phyloP scores from a whole-genome alignment of 2,113 vertebrate genomes.

The Prionailurus viverrinus region DNA sequence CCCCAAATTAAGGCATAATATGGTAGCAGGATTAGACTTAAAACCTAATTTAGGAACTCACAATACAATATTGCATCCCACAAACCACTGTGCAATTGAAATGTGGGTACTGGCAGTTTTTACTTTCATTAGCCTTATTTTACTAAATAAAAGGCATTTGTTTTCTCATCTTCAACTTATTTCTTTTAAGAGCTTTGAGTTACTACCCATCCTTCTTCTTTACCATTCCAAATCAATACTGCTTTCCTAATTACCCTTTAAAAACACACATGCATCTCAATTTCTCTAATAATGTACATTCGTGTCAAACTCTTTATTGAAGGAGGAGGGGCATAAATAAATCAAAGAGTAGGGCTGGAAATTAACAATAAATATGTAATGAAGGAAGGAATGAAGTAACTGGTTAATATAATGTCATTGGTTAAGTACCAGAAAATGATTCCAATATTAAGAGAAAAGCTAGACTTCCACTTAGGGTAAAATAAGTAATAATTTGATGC shows the following conservation, averaged over 20 bases:
- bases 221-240: background rate
- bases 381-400: constrained; percentile 6
- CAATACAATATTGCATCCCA: background rate
- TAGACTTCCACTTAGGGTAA: background rate
- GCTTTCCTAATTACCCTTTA: constrained; percentile 11
- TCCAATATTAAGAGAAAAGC: background rate
- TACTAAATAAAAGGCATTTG: constrained; percentile 12
- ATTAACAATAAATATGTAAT: constrained; percentile 17
- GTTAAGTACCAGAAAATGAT: background rate
- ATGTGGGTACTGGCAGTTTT: background rate
- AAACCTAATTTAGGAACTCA: background rate
- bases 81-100: background rate
- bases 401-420: background rate
- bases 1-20: background rate
- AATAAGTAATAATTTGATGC: constrained; percentile 24
- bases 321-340: background rate
- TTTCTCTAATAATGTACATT: constrained; percentile 19
- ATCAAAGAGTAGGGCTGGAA: background rate
- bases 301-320: background rate
- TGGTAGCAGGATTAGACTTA: background rate
- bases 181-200: background rate
- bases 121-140: background rate
- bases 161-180: constrained; percentile 40
- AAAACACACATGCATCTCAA: background rate
- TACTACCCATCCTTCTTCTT: background rate